Evolutionary conservation across 2,797 vertebrate species (phyloP), one percentile per base, ranked within the genome.

Genomic region (Champsocephalus gunnari): DNA sequence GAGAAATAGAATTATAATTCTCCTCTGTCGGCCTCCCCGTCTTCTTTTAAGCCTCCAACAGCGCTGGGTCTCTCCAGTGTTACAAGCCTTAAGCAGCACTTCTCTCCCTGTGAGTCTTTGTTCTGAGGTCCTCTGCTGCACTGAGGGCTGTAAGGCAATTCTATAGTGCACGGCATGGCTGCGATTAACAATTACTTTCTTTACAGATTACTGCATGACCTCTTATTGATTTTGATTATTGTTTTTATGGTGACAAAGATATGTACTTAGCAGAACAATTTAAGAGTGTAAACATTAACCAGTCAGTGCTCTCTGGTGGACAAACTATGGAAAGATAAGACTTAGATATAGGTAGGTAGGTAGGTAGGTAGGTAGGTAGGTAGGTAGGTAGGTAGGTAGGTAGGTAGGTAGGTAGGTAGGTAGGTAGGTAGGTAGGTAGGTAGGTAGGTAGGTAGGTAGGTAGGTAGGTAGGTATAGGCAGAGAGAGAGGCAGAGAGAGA

Each of bases 41-140:
- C 24, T 1, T 63, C 63, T 62, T 48, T 66, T 63, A 65, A 66
- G 49, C 32, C 24, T 48, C 17, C 51, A 28, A 13, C 59, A 48
- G 44, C 54, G 17, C 56, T 16, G 11, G 53, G 51, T 60, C 72
- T 71, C 41, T 12, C 21, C n/a, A 24, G 64, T 32, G 61, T 66
- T 77, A 50, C 80, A 81, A 73, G 34, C 24, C 51, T 77, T 43
- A 12, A 73, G 62, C 66, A 47, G 41, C 70, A 19, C 72, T 66
- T 67, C 75, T 71, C 67, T 51, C 57, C 61, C 8, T 50, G 54
- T 13, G 66, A 49, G 48, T 69, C 73, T 88, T 85, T 88, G 80
- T 85, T 81, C 73, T 53, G 3, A 32, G 24, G 72, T 79, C 49
- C 67, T 80, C 66, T 60, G 73, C 78, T 76, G 84, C 63, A 53